A percentile compares a stretch with the other conserved stretches of the same genome.
Evolutionary conservation across 2,113 vertebrate species (phyloP).

Genomic region (Bombycilla garrulus): DNA sequence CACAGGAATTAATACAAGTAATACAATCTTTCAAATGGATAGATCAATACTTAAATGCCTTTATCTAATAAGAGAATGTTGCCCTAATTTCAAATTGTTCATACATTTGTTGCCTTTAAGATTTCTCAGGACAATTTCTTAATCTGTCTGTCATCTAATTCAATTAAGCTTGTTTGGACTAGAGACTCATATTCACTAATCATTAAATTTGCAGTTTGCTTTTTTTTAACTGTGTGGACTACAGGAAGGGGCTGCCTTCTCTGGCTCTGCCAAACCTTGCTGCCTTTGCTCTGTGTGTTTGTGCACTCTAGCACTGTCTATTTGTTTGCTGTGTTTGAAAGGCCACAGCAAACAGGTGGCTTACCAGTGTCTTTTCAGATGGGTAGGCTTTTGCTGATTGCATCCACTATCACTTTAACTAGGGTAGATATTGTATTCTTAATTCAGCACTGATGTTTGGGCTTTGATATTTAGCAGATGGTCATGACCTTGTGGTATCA

Average conservation of each 20-base stretch:
- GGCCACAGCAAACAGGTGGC: not conserved
- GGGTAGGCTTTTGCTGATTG: not conserved
- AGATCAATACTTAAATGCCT: not conserved
- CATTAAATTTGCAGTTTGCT: fast-evolving
- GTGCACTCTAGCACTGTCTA: not conserved
- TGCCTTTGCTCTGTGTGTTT: fast-evolving
- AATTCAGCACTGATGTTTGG: not conserved
- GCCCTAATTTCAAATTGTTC: not conserved
- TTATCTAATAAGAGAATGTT: not conserved
- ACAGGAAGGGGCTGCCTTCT: not conserved
- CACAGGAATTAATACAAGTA: not conserved
- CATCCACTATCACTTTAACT: not conserved
- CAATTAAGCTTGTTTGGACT: not conserved
- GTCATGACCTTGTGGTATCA: not conserved
- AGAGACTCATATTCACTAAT: not conserved
- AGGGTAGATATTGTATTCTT: not conserved
- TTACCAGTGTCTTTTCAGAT: not conserved
- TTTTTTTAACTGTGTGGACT: not conserved
- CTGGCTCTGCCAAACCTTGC: not conserved
- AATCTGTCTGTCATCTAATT: not conserved
- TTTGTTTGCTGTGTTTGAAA: not conserved
- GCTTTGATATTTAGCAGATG: not conserved
- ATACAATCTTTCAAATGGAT: not conserved
- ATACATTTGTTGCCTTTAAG: not conserved
- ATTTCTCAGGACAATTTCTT: not conserved